Base-by-base conservation (phyloP, 2,797 vertebrate species). In the Hozukius guyotensis region DNA sequence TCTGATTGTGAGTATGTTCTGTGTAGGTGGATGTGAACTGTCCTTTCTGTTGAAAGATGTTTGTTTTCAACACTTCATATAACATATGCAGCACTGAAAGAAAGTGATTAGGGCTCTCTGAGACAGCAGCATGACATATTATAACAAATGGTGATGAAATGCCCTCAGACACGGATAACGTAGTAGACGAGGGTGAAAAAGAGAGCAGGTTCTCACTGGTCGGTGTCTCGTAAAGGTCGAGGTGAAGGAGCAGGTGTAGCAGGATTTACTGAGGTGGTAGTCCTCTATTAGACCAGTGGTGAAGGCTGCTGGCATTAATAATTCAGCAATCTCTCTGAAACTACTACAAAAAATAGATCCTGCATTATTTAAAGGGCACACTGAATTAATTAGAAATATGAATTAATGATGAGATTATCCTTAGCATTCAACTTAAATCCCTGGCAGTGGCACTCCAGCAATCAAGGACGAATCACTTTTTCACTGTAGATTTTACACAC, bases 381-480 rank as follows among this genome's bases (percentile, higher is more conserved):
- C 67, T 89, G 88, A 93, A 93, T 94, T 94, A 91, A 94, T 95
- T 91, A 94, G 82, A 87, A 79, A 83, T 77, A 89, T 95, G 75
- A 94, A 95, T 94, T 89, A 94, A 91, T 93, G 84, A 96, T 86
- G 57, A 90, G 77, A 92, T 94, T 94, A 93, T 94, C 72, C 80
- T 88, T 91, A 94, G 87, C 59, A 81, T 85, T 88, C 61, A 77
- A 68, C 73, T 89, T 82, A 86, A 88, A 91, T 84, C 79, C 72
- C 27, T 69, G 63, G 64, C 62, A 59, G 36, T 59, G 60, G 73
- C 27, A 68, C 67, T 72, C 57, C 5, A 62, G 67, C 81, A 86
- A 86, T 87, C 84, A 85, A 66, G 36, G 22, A 84, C 12, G 31
- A 83, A 86, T 81, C 24, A 25, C 20, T 55, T 71, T 76, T 87